Conservation (phyloP, 2,113 vertebrate species). For the Uropsilus gracilis region DNA sequence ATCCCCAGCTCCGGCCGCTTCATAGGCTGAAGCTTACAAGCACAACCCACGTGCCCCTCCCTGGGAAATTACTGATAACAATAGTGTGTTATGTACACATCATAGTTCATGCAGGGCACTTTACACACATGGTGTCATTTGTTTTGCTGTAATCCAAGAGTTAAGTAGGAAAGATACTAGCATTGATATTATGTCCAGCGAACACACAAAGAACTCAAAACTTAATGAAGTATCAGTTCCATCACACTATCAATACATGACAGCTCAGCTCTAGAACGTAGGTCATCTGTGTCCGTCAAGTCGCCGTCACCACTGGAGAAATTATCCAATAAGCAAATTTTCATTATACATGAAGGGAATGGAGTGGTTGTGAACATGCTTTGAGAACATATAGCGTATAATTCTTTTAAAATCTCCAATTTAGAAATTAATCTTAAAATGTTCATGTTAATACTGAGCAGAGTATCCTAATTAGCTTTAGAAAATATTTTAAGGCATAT, state of each 20-base stretch:
- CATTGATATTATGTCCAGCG: not conserved
- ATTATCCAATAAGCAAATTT: not conserved
- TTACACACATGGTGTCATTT: not conserved
- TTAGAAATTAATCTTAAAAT: not conserved
- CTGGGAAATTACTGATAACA: not conserved
- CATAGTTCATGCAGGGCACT: not conserved
- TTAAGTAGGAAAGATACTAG: not conserved
- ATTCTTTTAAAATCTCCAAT: conserved; percentile 25
- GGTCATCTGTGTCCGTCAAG: not conserved
- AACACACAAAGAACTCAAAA: conserved; percentile 5
- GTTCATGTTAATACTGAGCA: not conserved
- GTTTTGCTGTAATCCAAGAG: not conserved
- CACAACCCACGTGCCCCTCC: no score
- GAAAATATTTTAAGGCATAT: not conserved
- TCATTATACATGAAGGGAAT: not conserved
- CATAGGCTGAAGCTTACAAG: no score
- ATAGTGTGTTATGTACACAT: conserved; percentile 26
- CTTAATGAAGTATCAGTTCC: not conserved
- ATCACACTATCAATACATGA: not conserved
- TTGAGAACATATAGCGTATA: not conserved
- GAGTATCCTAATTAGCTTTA: not conserved
- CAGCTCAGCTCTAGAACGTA: not conserved
- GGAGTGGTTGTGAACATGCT: not conserved
- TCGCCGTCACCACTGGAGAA: not conserved
- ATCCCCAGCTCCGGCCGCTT: no score